Base-by-base conservation (phyloP, 2,888 invertebrate species). In the Dascillus cervinus region DNA sequence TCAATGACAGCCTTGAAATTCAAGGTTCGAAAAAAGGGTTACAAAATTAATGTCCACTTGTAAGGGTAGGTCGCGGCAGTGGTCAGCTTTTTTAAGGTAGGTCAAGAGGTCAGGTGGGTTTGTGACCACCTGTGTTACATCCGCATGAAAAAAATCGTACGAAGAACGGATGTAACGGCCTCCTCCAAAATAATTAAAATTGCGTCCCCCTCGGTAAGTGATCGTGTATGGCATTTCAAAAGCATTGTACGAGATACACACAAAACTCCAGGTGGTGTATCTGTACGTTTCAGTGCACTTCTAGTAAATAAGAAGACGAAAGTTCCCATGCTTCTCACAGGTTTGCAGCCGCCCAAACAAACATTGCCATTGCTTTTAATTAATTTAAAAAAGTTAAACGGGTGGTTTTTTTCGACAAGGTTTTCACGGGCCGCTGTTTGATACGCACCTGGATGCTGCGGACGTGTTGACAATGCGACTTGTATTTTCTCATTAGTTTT, bases 401-500 rank as follows among this genome's bases (percentile, higher is more conserved):
- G 8, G 8, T 17, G 17, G 17, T 17, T 8, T 17, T 17, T 17
- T 32, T 20, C 15, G 17, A 32, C 42, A 45, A 26, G 37, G 44
- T 42, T 42, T 48, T 27, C 44, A 43, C 45, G 49, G 47, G 43
- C 51, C 44, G 51, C 52, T 52, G 47, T 47, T 44, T 27, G 47
- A 42, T 43, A 49, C 51, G 51, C 57, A 57, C 57, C 56, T 57
- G 56, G 57, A 52, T 49, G 41, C 45, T 26, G 37, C 43, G 44
- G 41, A 45, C 51, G 55, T 55, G 54, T 52, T 55, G 52, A 55
- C 53, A 57, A 51, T 53, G 48, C 50, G 47, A 49, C 51, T 53
- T 50, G 44, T 17, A 6, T 17, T 17, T 4, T 8, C 8, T 6
- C 8, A 4, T 17, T 17, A 8, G 17, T 17, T 8, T 17, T n/a